phyloP scores from a whole-genome alignment of 2,797 vertebrate genomes.

The Euthynnus affinis region DNA sequence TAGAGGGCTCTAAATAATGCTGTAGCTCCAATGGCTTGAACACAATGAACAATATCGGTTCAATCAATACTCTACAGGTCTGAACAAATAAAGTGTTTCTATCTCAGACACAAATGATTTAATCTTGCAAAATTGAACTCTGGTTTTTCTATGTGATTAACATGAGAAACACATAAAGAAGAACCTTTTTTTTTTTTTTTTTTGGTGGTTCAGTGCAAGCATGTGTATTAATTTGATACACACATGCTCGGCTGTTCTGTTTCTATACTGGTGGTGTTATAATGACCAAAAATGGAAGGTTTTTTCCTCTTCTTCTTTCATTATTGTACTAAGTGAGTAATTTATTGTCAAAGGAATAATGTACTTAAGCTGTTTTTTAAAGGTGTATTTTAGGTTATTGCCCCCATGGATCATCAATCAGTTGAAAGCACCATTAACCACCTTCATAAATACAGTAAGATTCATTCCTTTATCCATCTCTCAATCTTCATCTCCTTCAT shows the following conservation, averaged over 20 bases:
- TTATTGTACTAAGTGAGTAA: background rate
- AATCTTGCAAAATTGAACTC: background rate
- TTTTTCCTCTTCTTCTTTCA: background rate
- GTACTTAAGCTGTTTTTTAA: slow-evolving; percentile 8
- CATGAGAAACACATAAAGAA: background rate
- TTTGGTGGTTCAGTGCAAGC: background rate
- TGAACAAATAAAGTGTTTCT: background rate
- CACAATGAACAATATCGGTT: slow-evolving; percentile 30
- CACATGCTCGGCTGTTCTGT: slow-evolving; percentile 5
- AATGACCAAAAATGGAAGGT: background rate
- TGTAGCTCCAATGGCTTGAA: background rate
- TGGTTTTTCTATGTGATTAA: background rate
- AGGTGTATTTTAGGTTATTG: background rate
- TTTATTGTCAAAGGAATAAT: slow-evolving; percentile 14
- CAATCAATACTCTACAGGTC: background rate
- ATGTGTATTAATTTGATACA: background rate
- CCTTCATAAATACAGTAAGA: slow-evolving; percentile 16
- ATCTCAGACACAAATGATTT: background rate
- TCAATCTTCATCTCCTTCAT: slow-evolving; percentile 52
- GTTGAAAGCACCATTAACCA: slow-evolving; percentile 32
- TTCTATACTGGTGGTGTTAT: background rate
- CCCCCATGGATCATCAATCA: slow-evolving; percentile 27
- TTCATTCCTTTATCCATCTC: slow-evolving; percentile 22
- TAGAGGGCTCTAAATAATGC: slow-evolving; percentile 11
- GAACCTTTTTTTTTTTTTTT: background rate